Conservation (phyloP, 92 coral and sea anemone species). For the Heteractis magnifica region DNA sequence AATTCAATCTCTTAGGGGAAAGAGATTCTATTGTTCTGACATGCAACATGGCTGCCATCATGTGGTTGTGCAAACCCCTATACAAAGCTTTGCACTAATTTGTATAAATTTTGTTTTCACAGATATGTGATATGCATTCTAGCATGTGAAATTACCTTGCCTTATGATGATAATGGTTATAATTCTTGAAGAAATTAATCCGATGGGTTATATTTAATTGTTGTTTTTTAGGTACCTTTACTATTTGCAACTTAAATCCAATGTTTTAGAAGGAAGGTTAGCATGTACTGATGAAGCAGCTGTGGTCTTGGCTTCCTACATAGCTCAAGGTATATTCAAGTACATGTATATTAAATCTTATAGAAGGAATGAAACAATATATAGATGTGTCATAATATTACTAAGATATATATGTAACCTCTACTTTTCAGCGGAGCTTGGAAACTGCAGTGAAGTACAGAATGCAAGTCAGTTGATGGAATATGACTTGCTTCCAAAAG, state of each 20-base stretch:
- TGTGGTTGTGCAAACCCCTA: no score
- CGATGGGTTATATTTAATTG: not conserved
- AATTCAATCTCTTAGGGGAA: no score
- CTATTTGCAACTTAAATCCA: constrained; percentile 77
- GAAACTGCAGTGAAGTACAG: constrained; percentile 70
- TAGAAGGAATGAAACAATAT: not conserved
- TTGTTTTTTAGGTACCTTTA: constrained; percentile 57
- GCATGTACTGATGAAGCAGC: constrained; percentile 74
- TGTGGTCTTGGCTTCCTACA: constrained; percentile 78
- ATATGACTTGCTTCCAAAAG: constrained; percentile 67
- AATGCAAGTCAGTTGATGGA: constrained; percentile 48
- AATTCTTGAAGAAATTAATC: not conserved
- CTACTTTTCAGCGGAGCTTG: constrained; percentile 76
- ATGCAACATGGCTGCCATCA: no score
- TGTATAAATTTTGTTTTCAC: no score
- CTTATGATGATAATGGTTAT: no score
- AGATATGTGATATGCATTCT: no score
- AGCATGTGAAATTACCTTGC: no score
- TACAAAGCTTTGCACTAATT: no score
- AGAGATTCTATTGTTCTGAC: no score
- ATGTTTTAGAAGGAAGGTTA: constrained; percentile 72
- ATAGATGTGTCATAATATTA: not conserved
- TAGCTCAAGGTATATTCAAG: constrained; percentile 71
- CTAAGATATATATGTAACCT: not conserved
- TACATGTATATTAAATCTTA: not conserved